Base-by-base conservation (phyloP, 2,797 vertebrate genomes). In the Odontamblyopus lacepedii region DNA sequence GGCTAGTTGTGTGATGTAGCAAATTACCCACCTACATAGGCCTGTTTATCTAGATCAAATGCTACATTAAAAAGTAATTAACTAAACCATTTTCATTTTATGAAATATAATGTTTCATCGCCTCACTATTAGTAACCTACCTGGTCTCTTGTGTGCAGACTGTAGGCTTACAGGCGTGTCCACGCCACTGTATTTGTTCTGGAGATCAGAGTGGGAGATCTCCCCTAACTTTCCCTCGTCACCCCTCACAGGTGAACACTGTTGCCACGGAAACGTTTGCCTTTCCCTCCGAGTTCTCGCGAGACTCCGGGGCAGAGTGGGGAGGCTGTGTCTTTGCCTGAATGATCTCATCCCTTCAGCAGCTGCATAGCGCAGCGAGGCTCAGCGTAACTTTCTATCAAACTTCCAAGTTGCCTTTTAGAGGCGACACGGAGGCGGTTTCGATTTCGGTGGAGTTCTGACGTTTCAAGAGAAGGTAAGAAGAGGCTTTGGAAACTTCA, bases 311-410 rank as follows among this genome's bases (percentile, higher is more conserved):
- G 53, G 69, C 69, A 68, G 68, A 56, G 64, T 15, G 82, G 88
- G 83, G 76, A 82, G 86, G 78, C 78, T 79, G 59, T 86, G 89
- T n/a, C 63, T 87, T 77, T 79, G 89, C n/a, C 63, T 87, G 84
- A 81, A 92, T 94, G 94, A 95, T 89, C 93, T 95, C 94, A 95
- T 94, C 92, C 83, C 87, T 91, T 83, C 90, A 88, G 92, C 89
- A 91, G 89, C 93, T 94, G 93, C 90, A 92, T 91, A 87, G 92
- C 88, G 91, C 92, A 92, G 89, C 91, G 82, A 93, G 88, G 85
- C 89, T 75, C 86, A 88, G 72, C 75, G 72, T 78, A 94, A 95
- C 90, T 95, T 94, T 92, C 68, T 87, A 89, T 90, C 87, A 89
- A 94, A 95, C 93, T 95, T 95, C 84, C 69, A 83, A 92, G 86